Conservation (phyloP, 2,888 invertebrate genomes). For the Agelastica alni region DNA sequence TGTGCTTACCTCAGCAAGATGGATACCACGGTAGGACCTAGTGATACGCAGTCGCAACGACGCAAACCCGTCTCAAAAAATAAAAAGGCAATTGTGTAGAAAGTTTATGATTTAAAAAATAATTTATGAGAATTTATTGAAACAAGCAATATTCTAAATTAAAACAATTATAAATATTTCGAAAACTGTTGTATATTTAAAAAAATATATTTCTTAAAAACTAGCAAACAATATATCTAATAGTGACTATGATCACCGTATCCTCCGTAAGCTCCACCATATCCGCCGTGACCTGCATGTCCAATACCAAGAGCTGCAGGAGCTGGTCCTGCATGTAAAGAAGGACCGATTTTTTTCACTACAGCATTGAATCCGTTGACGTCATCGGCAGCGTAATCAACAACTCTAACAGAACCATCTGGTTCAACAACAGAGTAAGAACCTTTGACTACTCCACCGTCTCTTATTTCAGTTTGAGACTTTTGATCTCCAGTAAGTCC, state of each 20-base stretch:
- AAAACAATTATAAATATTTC: no score
- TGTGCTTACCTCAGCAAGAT: no score
- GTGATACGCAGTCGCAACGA: no score
- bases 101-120: no score
- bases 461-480: slow-evolving; percentile 50
- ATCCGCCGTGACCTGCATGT: slow-evolving; percentile 27
- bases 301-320: slow-evolving; percentile 10
- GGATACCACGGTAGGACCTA: no score
- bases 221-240: slow-evolving; percentile 7
- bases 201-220: no score
- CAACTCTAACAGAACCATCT: slow-evolving; percentile 61
- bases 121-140: no score
- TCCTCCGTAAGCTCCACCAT: slow-evolving; percentile 22
- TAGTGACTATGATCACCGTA: slow-evolving; percentile 32
- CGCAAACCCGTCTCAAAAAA: no score
- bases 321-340: slow-evolving; percentile 47
- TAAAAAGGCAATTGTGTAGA: no score
- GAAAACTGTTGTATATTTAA: no score
- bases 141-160: no score
- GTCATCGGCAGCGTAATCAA: slow-evolving; percentile 60
- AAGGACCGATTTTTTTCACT: slow-evolving; percentile 53
- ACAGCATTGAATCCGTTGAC: slow-evolving; percentile 52
- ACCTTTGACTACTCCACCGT: slow-evolving; percentile 56
- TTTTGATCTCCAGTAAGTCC: slow-evolving; percentile 53
- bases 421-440: slow-evolving; percentile 59